Conservation (phyloP, 2,888 invertebrate genomes). For the Drosophila prostipennis region DNA sequence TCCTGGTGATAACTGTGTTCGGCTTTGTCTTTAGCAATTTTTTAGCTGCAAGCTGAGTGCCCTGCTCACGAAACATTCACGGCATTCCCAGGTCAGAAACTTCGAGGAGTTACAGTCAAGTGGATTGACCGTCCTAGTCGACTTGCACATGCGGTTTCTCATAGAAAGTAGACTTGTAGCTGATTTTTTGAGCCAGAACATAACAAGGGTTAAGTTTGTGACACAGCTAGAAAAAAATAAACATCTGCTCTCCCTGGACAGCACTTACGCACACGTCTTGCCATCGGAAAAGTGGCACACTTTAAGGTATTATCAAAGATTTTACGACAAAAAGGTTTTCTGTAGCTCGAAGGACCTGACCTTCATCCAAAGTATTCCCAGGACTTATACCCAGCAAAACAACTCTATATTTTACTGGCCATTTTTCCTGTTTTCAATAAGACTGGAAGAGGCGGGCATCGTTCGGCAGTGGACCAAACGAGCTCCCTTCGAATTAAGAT, state of each 20-base stretch:
- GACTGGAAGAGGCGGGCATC: constrained; percentile 3
- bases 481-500: neutral
- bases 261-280: neutral
- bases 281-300: neutral
- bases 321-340: neutral
- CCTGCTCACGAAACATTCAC: constrained; percentile 27
- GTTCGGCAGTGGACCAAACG: neutral
- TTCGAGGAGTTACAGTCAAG: constrained; percentile 27
- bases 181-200: neutral
- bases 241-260: neutral
- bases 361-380: neutral
- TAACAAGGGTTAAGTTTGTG: neutral
- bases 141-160: rapidly evolving
- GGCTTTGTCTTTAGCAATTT: constrained; percentile 33
- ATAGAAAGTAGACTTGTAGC: neutral
- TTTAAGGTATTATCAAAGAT: neutral
- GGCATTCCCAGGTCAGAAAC: constrained; percentile 4
- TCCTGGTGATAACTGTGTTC: constrained; percentile 40
- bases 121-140: constrained; percentile 1
- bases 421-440: neutral
- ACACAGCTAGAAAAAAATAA: neutral
- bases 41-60: constrained; percentile 42
- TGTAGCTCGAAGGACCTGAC: constrained; percentile 1
- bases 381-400: neutral
- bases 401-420: neutral